phyloP scores from a whole-genome alignment of 2,797 vertebrate species.

The Cossypha heuglini region DNA sequence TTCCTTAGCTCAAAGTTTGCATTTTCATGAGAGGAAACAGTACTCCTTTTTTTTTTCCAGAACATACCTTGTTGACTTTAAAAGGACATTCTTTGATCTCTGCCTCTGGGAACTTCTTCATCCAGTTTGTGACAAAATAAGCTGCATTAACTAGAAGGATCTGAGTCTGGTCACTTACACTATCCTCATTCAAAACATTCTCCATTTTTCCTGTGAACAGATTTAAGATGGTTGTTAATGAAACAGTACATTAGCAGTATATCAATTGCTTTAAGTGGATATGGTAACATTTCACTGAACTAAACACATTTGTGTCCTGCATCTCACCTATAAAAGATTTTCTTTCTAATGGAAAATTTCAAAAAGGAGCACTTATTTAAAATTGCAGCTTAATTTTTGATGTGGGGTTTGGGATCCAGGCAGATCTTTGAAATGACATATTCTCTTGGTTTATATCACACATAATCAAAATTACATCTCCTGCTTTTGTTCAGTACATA shows the following conservation, averaged over 20 bases:
- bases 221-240: neutral
- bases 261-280: neutral
- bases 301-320: neutral
- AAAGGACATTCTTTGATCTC: slow-evolving; percentile 80
- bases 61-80: slow-evolving; percentile 77
- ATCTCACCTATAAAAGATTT: neutral
- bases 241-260: neutral
- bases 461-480: neutral
- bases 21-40: neutral
- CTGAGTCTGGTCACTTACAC: slow-evolving; percentile 72
- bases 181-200: slow-evolving; percentile 69
- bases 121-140: slow-evolving; percentile 80
- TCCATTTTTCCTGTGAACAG: slow-evolving; percentile 74
- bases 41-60: no score
- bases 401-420: neutral
- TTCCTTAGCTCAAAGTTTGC: neutral
- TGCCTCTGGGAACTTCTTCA: slow-evolving; percentile 80
- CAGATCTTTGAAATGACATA: neutral
- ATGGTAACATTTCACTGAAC: neutral
- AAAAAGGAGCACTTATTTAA: neutral
- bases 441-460: neutral
- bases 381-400: neutral
- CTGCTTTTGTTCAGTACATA: neutral
- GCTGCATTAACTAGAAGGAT: slow-evolving; percentile 78
- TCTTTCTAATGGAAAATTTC: neutral